phyloP scores from a whole-genome alignment of 2,888 invertebrate species.

The Ichneumoninae sp. region DNA sequence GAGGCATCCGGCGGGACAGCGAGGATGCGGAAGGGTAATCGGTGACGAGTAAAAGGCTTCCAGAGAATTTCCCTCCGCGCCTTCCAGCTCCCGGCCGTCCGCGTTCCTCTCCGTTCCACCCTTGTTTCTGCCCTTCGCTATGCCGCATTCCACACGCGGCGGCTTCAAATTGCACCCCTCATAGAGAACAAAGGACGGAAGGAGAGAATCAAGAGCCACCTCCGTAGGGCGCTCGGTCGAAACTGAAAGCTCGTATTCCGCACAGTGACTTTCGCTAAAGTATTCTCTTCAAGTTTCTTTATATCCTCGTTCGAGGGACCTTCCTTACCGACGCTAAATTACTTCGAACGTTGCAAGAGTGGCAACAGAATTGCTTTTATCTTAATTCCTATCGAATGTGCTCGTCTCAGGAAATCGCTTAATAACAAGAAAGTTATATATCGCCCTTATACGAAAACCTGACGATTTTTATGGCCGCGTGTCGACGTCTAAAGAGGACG shows the following conservation, averaged over 20 bases:
- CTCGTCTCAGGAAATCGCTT: background rate
- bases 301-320: background rate
- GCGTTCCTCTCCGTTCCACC: background rate
- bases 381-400: background rate
- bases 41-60: slow-evolving; percentile 15
- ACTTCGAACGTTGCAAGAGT: background rate
- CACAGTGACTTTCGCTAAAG: background rate
- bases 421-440: background rate
- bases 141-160: background rate
- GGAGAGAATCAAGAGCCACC: slow-evolving; percentile 19
- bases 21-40: slow-evolving; percentile 1
- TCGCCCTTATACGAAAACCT: background rate
- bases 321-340: background rate
- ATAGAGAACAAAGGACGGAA: slow-evolving; percentile 14
- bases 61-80: slow-evolving; percentile 4
- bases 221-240: background rate
- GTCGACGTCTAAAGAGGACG: background rate
- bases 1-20: slow-evolving; percentile 5
- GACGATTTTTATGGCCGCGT: background rate
- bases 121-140: background rate
- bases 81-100: background rate
- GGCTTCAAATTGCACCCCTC: slow-evolving; percentile 6
- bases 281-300: background rate
- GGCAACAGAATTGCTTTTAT: background rate
- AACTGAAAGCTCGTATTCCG: background rate